phyloP scores from a whole-genome alignment of 2,113 vertebrate genomes.

The Nothoprocta perdicaria region DNA sequence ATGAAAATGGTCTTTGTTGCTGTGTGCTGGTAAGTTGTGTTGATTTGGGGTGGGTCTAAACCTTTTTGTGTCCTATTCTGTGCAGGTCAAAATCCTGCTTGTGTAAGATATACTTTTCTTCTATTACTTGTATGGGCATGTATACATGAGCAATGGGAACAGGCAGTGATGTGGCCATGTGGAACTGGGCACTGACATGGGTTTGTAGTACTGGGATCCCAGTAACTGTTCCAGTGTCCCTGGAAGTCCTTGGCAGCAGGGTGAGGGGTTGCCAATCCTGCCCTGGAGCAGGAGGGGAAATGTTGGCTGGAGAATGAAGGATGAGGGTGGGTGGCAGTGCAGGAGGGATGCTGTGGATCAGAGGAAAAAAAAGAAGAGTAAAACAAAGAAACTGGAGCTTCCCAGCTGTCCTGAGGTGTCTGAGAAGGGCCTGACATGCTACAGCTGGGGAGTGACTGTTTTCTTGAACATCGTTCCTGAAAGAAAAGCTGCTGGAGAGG shows the following conservation, averaged over 20 bases:
- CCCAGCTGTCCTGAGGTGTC: not conserved
- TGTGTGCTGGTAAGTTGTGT: not conserved
- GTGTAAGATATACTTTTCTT: not conserved
- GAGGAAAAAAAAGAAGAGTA: not conserved
- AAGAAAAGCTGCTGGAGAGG: not conserved
- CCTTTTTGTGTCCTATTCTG: not conserved
- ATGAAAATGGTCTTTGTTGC: not conserved
- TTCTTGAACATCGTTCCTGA: not conserved
- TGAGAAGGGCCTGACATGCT: not conserved
- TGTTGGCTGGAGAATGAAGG: not conserved
- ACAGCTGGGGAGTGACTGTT: not conserved
- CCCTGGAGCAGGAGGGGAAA: not conserved
- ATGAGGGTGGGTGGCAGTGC: not conserved
- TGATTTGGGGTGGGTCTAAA: not conserved
- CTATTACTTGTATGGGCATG: not conserved
- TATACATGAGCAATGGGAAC: not conserved
- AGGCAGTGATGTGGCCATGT: not conserved
- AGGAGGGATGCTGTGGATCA: not conserved
- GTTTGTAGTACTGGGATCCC: not conserved
- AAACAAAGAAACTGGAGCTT: not conserved
- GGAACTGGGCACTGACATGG: not conserved
- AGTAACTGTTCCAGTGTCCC: not conserved
- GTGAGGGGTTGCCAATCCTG: not conserved
- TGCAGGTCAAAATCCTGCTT: not conserved
- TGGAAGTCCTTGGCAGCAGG: not conserved